Base-by-base conservation (phyloP, 2,797 vertebrate genomes). In the Myiothlypis chrysogaster region DNA sequence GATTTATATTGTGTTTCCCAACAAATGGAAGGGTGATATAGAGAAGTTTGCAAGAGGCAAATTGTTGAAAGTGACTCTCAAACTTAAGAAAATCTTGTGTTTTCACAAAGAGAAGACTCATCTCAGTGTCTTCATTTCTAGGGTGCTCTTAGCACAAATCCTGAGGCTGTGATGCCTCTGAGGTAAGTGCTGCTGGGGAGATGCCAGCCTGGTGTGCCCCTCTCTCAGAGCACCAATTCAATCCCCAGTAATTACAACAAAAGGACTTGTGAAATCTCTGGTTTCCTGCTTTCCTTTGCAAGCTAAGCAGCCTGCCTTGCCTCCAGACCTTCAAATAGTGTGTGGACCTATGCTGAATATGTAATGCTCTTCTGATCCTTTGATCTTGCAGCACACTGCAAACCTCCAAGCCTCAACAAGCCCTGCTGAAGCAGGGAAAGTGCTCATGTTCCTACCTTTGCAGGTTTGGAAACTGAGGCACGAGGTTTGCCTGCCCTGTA, bases 361-460 rank as follows among this genome's bases (percentile, higher is more conserved):
- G 79, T 59, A 92, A 39, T 65, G 19, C n/a, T 78, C 15, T 49
- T 80, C 66, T 83, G 53, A 60, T 82, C 75, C 87, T 96, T 94
- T 95, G 86, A 94, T 94, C 93, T 94, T 66, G 37, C 83, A 83
- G 71, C 75, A 89, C 53, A 23, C 53, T 76, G 66, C 70, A 90
- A 93, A 79, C 27, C 65, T 90, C 85, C 95, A 95, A 87, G 94
- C 68, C 83, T 43, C 87, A 68, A 88, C 95, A 96, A 79, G 90
- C 49, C 85, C 64, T 87, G 93, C 85, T 91, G 85, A 83, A 83
- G 84, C 56, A 80, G 24, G 57, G 53, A n/a, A 53, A 79, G 34
- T 55, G 49, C 59, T 94, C 57, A 3, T 52, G 44, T 68, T 73
- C 72, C 72, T 66, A 4, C 61, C 46, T 75, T 59, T 55, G 61